Evolutionary conservation across 2,888 invertebrate genomes (phyloP), one percentile per base, ranked within the genome.

Genomic region (Tholera decimalis): DNA sequence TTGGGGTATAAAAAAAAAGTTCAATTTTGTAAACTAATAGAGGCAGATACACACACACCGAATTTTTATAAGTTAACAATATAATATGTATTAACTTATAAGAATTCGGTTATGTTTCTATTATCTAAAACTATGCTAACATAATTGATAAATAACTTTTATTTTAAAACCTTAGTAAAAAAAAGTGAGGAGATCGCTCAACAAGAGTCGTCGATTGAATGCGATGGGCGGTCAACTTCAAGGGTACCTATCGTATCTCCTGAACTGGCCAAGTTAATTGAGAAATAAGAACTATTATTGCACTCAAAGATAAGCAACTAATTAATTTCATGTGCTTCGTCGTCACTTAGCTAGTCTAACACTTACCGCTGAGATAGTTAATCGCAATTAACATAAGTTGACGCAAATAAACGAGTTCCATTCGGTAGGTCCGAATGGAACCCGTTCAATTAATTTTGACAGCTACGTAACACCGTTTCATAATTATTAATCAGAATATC

Each of bases 251-350:
- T 20, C 15, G 26, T 26, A 22, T 22, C 1, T 20, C 24, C 13
- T 13, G 18, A 20, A 33, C 49, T 30, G 13, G 30, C 30, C 11
- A 41, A 44, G 15, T 33, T 33, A 18, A 46, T 51, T n/a, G 22
- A 13, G 5, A 24, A 62, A n/a, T 51, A 8, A 22, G 22, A 62
- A 18, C 4, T 9, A 15, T 33, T 28, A 11, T 24, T 28, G 15
- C 15, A 26, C 18, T 67, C 15, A 33, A 39, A 22, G 9, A 18
- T 9, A 26, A 22, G 30, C 39, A 33, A 30, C 2, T 24, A 44
- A 46, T 46, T 71, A 39, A 39, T 46, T 35, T 30, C 18, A 15
- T 22, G 15, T 22, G 37, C 22, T 9, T 30, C 20, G 8, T 39
- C 39, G 18, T 35, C 28, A 28, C 9, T 13, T 20, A 35, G 1